These are phyloP conservation scores for Sepiola atlantica DNA, from an alignment of 2,888 invertebrate species.

Conservation along the genomic window DNA sequence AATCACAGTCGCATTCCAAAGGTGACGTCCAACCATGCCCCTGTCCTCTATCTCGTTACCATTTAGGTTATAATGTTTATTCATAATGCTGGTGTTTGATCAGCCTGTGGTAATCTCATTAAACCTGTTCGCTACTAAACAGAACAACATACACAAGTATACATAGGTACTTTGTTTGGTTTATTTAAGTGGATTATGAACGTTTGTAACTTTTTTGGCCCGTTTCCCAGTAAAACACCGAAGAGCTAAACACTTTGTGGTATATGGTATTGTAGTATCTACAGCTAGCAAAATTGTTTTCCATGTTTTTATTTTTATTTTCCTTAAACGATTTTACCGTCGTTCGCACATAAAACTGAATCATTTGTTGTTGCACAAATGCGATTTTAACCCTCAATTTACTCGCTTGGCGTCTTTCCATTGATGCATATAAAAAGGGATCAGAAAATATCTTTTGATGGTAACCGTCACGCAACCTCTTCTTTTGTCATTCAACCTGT, in stretches of 20 bases:
- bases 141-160: too few relatives aligned
- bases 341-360: background rate
- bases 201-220: too few relatives aligned
- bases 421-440: background rate
- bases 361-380: background rate
- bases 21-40: too few relatives aligned
- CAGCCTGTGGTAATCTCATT: too few relatives aligned
- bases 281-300: background rate
- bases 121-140: too few relatives aligned
- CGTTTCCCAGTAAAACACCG: background rate
- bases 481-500: background rate
- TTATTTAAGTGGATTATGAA: too few relatives aligned
- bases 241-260: background rate
- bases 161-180: too few relatives aligned
- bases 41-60: too few relatives aligned
- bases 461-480: background rate
- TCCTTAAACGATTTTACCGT: background rate
- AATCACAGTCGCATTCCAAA: too few relatives aligned
- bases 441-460: background rate
- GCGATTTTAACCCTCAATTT: background rate
- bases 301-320: background rate
- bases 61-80: too few relatives aligned
- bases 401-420: background rate
- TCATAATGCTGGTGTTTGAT: too few relatives aligned
- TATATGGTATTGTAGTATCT: background rate